Evolutionary conservation across 2,113 vertebrate species (phyloP).

Genomic region (Gulo gulo): DNA sequence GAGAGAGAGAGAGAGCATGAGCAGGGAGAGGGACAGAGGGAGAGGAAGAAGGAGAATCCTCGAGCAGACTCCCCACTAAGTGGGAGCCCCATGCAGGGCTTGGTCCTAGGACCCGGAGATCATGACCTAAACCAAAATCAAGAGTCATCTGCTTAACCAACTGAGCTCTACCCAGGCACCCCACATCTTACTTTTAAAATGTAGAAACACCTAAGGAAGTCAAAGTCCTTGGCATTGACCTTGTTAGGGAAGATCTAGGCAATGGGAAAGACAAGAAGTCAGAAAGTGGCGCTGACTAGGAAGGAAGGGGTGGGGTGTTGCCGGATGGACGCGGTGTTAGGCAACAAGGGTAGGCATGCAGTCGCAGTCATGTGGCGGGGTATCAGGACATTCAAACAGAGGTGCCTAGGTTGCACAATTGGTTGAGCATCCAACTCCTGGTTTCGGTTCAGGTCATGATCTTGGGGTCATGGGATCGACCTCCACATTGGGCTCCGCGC

Average conservation of each 20-base stretch:
- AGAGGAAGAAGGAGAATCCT: not conserved
- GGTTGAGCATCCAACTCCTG: too few relatives aligned
- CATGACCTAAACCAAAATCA: not conserved
- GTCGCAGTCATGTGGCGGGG: not conserved
- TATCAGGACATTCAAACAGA: too few relatives aligned
- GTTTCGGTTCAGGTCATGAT: too few relatives aligned
- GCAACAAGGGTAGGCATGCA: accelerated
- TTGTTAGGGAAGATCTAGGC: not conserved
- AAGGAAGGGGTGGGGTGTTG: not conserved
- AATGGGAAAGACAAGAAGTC: too few relatives aligned
- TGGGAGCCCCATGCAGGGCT: not conserved
- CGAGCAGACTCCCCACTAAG: not conserved
- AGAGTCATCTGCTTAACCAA: too few relatives aligned
- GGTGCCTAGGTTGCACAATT: too few relatives aligned
- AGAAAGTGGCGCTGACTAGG: not conserved
- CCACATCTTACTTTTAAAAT: not conserved
- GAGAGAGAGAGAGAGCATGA: not conserved
- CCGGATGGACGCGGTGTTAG: accelerated
- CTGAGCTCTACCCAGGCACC: not conserved
- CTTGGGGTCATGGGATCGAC: too few relatives aligned
- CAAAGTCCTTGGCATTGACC: not conserved
- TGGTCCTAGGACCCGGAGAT: not conserved
- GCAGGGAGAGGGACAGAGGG: not conserved
- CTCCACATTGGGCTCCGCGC: too few relatives aligned
- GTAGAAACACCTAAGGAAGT: not conserved